Conservation (phyloP, 1,140 invertebrate species). For the Drosophila serrata region DNA sequence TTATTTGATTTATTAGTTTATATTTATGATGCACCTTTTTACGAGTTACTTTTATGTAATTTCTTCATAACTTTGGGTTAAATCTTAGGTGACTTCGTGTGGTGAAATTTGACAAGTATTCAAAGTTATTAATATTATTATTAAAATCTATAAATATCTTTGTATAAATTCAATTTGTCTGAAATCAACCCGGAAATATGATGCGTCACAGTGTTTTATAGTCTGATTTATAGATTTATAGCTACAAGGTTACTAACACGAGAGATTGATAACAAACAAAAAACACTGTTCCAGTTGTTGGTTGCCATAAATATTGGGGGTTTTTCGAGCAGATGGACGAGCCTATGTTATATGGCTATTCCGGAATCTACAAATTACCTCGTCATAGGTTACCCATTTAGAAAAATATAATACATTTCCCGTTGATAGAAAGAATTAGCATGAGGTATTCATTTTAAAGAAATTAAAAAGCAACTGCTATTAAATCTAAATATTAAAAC, state of each 20-base stretch:
- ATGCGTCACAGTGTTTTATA: constrained; percentile 4
- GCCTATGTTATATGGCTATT: constrained; percentile 26
- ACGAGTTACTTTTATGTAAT: too few relatives aligned
- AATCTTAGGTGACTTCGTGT: too few relatives aligned
- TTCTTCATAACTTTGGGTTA: not conserved
- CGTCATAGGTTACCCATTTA: not conserved
- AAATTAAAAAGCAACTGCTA: too few relatives aligned
- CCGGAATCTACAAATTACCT: constrained; percentile 5
- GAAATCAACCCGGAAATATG: not conserved
- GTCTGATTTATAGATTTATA: constrained; percentile 13
- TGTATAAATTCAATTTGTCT: not conserved
- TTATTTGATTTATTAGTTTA: not conserved
- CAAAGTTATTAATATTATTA: too few relatives aligned
- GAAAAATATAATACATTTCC: not conserved
- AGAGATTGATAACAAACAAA: constrained; percentile 26
- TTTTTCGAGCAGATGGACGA: constrained; percentile 30
- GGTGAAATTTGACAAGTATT: too few relatives aligned
- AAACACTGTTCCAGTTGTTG: constrained; percentile 33
- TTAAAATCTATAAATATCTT: too few relatives aligned
- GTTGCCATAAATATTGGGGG: constrained; percentile 36
- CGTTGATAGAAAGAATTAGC: too few relatives aligned
- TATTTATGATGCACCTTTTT: not conserved
- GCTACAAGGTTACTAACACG: constrained; percentile 5
- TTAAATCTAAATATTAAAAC: too few relatives aligned
- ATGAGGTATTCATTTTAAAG: constrained; percentile 45